These are phyloP conservation scores for Ophion ellenae DNA, from an alignment of 2,888 invertebrate species.

Conservation along the genomic window DNA sequence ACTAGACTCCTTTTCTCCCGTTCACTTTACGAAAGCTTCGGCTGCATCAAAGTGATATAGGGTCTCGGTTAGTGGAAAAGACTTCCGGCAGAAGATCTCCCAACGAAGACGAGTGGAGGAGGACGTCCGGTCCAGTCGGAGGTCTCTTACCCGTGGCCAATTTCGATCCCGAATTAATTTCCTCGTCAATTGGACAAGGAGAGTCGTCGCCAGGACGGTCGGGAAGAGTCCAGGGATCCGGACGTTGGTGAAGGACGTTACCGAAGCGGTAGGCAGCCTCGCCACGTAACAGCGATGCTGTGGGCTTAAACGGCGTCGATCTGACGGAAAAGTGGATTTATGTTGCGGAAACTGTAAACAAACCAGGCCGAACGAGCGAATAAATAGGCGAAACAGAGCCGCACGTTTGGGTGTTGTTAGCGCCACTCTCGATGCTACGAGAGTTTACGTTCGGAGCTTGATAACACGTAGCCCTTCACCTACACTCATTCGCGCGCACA, in stretches of 20 bases:
- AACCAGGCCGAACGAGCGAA: constrained; percentile 69
- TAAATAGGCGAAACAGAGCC: constrained; percentile 70
- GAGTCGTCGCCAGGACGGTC: not conserved
- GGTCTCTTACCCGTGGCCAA: too few species aligned
- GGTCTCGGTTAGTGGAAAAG: too few species aligned
- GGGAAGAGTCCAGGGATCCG: constrained; percentile 3
- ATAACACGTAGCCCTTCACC: constrained; percentile 1
- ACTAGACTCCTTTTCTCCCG: not conserved
- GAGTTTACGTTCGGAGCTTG: constrained; percentile 30
- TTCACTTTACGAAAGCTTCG: constrained; percentile 21
- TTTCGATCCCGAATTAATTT: too few species aligned
- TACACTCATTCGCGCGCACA: not conserved
- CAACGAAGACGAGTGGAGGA: too few species aligned
- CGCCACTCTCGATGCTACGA: constrained; percentile 28
- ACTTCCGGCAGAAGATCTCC: too few species aligned
- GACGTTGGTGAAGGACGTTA: constrained; percentile 10
- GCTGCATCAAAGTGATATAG: constrained; percentile 16
- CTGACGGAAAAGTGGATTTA: constrained; percentile 77
- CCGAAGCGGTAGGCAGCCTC: constrained; percentile 37
- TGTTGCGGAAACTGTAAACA: constrained; percentile 76
- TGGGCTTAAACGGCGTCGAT: constrained; percentile 74
- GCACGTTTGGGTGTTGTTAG: constrained; percentile 59
- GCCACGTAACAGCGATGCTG: constrained; percentile 6
- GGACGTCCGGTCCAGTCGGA: too few species aligned
- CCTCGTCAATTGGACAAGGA: too few species aligned